phyloP scores from a whole-genome alignment of 2,888 invertebrate species.

The Phyto melanocephala region DNA sequence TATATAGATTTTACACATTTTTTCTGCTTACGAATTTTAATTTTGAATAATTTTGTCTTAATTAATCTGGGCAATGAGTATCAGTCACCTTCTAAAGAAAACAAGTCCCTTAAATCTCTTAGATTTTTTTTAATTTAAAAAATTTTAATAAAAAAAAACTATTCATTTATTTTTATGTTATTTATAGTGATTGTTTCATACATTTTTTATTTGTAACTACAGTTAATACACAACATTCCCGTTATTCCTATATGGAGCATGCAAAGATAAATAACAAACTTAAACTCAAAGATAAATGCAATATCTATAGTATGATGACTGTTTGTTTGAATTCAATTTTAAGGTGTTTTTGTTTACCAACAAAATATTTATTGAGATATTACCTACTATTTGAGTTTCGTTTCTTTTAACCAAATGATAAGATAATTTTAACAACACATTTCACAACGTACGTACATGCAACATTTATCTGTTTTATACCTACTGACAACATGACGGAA shows the following conservation, averaged over 20 bases:
- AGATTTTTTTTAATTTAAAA: neutral
- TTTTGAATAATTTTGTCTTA: too few relatives aligned
- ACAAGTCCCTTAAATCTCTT: neutral
- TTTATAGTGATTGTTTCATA: neutral
- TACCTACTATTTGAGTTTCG: constrained; percentile 18
- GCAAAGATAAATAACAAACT: neutral
- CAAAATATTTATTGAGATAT: constrained; percentile 12
- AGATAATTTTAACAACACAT: constrained; percentile 10
- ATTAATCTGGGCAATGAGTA: too few relatives aligned
- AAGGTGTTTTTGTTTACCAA: constrained; percentile 30
- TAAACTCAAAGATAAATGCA: neutral
- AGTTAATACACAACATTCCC: too few relatives aligned
- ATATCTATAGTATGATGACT: neutral
- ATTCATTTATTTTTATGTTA: neutral
- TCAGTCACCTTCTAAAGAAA: too few relatives aligned
- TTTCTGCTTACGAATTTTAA: too few relatives aligned
- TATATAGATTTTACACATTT: too few relatives aligned
- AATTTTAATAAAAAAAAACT: too few relatives aligned
- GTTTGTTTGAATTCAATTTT: neutral
- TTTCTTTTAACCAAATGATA: constrained; percentile 35
- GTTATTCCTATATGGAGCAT: neutral
- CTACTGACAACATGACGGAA: constrained; percentile 14
- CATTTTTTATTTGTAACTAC: too few relatives aligned
- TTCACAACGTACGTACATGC: neutral
- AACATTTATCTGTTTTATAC: neutral